phyloP scores from a whole-genome alignment of 2,888 invertebrate genomes.

The Lycophotia porphyrea region DNA sequence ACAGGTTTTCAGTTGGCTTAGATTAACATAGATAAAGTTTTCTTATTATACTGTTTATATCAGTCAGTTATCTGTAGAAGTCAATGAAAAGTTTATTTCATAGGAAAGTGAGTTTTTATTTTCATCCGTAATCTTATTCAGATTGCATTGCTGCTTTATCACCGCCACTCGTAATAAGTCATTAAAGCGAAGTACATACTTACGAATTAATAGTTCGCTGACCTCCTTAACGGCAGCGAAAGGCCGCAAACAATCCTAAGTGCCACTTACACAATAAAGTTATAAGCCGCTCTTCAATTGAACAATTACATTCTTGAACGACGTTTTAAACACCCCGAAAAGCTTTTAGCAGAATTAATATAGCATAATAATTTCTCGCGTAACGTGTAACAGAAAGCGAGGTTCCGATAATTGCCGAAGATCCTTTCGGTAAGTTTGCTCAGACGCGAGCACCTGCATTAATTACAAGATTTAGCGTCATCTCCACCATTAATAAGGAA shows the following conservation, averaged over 20 bases:
- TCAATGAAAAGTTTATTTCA: constrained; percentile 2
- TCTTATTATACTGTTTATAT: not conserved
- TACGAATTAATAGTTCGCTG: constrained; percentile 64
- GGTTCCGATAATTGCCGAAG: constrained; percentile 84
- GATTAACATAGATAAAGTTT: not conserved
- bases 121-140: constrained; percentile 35
- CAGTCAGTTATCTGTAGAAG: not conserved
- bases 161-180: constrained; percentile 47
- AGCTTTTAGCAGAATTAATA: constrained; percentile 83
- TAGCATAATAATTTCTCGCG: constrained; percentile 79
- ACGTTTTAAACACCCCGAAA: constrained; percentile 75
- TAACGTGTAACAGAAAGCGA: constrained; percentile 81
- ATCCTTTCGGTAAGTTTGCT: constrained; percentile 78
- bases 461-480: constrained; percentile 88
- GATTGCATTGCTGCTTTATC: constrained; percentile 48
- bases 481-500: constrained; percentile 86
- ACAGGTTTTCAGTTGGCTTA: not conserved
- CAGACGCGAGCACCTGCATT: constrained; percentile 86
- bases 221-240: constrained; percentile 67
- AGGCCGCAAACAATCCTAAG: constrained; percentile 68
- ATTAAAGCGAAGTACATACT: constrained; percentile 56
- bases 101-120: constrained; percentile 16
- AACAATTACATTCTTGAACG: constrained; percentile 76
- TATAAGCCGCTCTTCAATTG: constrained; percentile 75
- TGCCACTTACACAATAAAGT: constrained; percentile 70